Percentiles rank a stretch among this genome's conserved stretches.
Conservation (phyloP, 2,797 vertebrate genomes). For the Pangasius sanitwongsei region DNA sequence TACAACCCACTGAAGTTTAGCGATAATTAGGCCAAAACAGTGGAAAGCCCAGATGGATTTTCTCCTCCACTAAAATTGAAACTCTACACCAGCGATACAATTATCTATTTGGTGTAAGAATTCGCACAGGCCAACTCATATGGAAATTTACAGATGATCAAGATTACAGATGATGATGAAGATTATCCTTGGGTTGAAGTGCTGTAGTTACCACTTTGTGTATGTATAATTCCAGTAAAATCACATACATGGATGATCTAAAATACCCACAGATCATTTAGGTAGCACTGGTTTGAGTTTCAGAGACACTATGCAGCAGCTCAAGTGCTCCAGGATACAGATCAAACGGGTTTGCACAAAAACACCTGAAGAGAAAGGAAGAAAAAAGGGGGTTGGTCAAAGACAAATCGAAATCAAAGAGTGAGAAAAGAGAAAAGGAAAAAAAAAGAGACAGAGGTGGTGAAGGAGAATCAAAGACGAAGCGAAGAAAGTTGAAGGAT, state of each 20-base stretch:
- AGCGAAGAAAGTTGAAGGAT: conserved; percentile 17
- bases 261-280: not conserved
- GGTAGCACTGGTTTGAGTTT: conserved; percentile 9
- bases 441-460: conserved; percentile 47
- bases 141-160: not conserved
- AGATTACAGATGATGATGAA: not conserved
- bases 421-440: conserved; percentile 34
- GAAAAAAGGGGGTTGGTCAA: conserved; percentile 55
- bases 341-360: conserved; percentile 37
- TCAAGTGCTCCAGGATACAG: conserved; percentile 24
- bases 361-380: conserved; percentile 53
- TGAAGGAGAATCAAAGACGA: conserved; percentile 38
- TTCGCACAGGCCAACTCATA: not conserved
- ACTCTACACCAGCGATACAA: not conserved
- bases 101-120: not conserved
- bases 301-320: not conserved
- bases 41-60: conserved; percentile 30
- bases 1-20: conserved; percentile 14
- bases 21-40: conserved; percentile 17
- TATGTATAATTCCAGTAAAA: too few relatives aligned
- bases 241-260: not conserved
- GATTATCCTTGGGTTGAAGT: not conserved
- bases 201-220: not conserved
- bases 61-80: not conserved
- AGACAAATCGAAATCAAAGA: conserved; percentile 40